These are phyloP conservation scores for Pseudochirops cupreus DNA, from an alignment of 2,797 vertebrate genomes.

Conservation along the genomic window DNA sequence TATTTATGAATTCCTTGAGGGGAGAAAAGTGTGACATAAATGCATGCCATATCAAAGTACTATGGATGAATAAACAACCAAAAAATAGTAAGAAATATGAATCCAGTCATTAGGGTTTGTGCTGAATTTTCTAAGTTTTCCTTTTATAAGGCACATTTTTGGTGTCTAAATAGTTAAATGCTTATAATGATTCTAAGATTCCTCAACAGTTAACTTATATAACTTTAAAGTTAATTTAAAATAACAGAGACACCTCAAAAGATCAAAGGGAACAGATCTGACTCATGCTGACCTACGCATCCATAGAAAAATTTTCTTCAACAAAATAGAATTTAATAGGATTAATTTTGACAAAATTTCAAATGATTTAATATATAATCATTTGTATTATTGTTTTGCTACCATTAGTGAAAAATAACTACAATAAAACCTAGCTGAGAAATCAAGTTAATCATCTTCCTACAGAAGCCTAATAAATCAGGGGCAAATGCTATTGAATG, in stretches of 20 bases:
- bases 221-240: slow-evolving; percentile 16
- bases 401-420: slow-evolving; percentile 75
- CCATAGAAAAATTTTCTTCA: slow-evolving; percentile 18
- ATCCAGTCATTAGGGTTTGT: neutral
- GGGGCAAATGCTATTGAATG: slow-evolving; percentile 65
- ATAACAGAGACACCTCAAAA: slow-evolving; percentile 38
- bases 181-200: slow-evolving; percentile 47
- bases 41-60: neutral
- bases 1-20: neutral
- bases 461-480: slow-evolving; percentile 79
- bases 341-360: slow-evolving; percentile 42
- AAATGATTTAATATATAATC: slow-evolving; percentile 30
- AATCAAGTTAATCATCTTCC: slow-evolving; percentile 69
- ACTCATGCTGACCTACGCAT: neutral
- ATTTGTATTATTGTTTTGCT: slow-evolving; percentile 56
- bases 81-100: slow-evolving; percentile 48
- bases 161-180: slow-evolving; percentile 1
- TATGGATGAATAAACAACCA: slow-evolving; percentile 16
- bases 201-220: slow-evolving; percentile 13
- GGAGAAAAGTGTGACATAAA: neutral
- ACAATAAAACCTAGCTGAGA: slow-evolving; percentile 72
- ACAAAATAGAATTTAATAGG: slow-evolving; percentile 45
- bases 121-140: slow-evolving; percentile 9
- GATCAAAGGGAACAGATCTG: neutral
- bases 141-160: slow-evolving; percentile 30